phyloP scores from a whole-genome alignment of 2,113 vertebrate genomes.

The Entelurus aequoreus region DNA sequence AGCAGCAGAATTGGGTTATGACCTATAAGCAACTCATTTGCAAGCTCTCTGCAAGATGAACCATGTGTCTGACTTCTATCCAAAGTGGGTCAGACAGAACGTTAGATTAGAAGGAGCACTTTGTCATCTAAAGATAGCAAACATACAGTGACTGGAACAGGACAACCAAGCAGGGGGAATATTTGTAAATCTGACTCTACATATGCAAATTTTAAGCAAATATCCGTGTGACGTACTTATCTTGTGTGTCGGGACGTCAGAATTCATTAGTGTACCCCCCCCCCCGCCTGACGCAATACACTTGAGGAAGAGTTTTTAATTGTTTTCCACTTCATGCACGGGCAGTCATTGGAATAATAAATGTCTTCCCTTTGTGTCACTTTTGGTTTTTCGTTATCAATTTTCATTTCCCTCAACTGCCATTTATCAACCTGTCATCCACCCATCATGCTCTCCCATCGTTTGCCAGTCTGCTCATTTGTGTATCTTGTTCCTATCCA shows the following conservation, averaged over 20 bases:
- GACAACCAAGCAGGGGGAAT: neutral
- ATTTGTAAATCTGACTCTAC: constrained; percentile 30
- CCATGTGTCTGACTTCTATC: constrained; percentile 27
- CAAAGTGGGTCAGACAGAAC: constrained; percentile 41
- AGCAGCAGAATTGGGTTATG: constrained; percentile 26
- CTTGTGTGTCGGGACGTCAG: constrained; percentile 58
- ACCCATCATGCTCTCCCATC: constrained; percentile 29
- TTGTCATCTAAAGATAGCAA: constrained; percentile 13
- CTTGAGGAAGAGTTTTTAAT: constrained; percentile 64
- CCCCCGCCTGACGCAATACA: constrained; percentile 50
- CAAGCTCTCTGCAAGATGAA: constrained; percentile 40
- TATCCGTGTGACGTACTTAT: constrained; percentile 47
- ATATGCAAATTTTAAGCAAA: constrained; percentile 21
- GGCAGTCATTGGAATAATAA: constrained; percentile 60
- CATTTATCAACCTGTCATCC: constrained; percentile 59
- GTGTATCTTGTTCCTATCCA: constrained; percentile 1
- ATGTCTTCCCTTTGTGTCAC: constrained; percentile 55
- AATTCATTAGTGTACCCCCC: constrained; percentile 53
- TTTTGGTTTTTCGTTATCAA: constrained; percentile 55
- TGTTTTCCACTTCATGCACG: constrained; percentile 64
- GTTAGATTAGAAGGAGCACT: constrained; percentile 26
- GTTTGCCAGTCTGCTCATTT: constrained; percentile 56
- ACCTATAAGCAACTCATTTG: constrained; percentile 41
- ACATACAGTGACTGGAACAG: neutral
- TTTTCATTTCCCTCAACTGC: constrained; percentile 23